A percentile compares a stretch with the other conserved stretches of the same genome.
Conservation (phyloP, 2,113 vertebrate species). For the Neogobius melanostomus region DNA sequence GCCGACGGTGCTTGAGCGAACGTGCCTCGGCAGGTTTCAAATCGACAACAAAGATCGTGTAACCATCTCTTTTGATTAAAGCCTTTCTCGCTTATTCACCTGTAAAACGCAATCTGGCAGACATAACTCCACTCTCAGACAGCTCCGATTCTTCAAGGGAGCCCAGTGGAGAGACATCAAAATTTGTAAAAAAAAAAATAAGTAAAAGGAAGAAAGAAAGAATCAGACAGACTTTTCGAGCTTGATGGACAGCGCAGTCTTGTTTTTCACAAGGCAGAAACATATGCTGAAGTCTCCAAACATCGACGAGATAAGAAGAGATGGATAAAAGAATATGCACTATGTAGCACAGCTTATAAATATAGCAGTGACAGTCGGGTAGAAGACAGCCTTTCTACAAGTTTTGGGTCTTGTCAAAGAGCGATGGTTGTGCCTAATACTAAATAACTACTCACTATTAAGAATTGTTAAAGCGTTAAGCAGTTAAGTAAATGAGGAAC, state of each 20-base stretch:
- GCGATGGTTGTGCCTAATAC: no score
- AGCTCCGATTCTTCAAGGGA: constrained; percentile 11
- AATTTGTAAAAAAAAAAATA: constrained; percentile 3
- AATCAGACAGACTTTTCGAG: background rate
- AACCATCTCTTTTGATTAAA: constrained; percentile 10
- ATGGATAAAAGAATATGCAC: background rate
- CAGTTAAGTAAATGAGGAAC: no score
- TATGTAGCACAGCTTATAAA: background rate
- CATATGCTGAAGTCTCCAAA: background rate
- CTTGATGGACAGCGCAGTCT: constrained; percentile 12
- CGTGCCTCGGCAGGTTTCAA: constrained; percentile 17
- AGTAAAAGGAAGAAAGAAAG: background rate
- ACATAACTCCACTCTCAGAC: constrained; percentile 17
- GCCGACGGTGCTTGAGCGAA: constrained; percentile 14
- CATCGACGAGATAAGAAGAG: constrained; percentile 5
- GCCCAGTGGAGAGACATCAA: constrained; percentile 24
- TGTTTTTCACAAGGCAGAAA: constrained; percentile 1
- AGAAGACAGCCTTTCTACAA: background rate
- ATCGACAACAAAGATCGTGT: constrained; percentile 11
- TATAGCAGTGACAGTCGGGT: background rate
- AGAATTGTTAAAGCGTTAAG: no score
- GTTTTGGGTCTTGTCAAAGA: background rate
- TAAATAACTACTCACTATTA: no score
- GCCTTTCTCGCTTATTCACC: constrained; percentile 27
- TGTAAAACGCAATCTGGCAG: constrained; percentile 23